Evolutionary conservation across 2,888 invertebrate genomes (phyloP).

Genomic region (Parnassius glacialis): DNA sequence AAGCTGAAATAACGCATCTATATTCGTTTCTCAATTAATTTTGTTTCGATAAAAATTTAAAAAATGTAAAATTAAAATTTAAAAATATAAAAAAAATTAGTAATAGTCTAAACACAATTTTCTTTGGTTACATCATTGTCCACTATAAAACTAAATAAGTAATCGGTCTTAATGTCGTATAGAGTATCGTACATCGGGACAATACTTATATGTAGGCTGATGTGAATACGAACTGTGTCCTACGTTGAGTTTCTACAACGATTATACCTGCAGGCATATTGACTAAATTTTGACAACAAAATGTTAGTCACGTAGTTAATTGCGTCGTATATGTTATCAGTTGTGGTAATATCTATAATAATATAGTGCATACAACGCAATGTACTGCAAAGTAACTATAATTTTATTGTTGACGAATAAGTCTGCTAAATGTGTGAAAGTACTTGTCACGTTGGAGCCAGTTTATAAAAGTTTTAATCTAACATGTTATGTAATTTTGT

Average conservation of each 20-base stretch:
- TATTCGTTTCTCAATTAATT: too few relatives aligned
- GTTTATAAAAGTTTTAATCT: neutral
- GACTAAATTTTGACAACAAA: neutral
- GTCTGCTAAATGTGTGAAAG: too few relatives aligned
- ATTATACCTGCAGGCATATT: neutral
- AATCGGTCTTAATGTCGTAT: constrained; percentile 1
- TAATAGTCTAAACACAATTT: constrained; percentile 3
- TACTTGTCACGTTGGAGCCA: constrained; percentile 2
- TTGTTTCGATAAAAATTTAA: too few relatives aligned
- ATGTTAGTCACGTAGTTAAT: too few relatives aligned
- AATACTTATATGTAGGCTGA: constrained; percentile 21
- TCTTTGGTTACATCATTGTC: constrained; percentile 6
- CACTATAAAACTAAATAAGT: constrained; percentile 16
- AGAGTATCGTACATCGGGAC: constrained; percentile 19
- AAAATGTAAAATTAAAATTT: neutral
- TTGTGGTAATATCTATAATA: too few relatives aligned
- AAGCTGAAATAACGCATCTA: too few relatives aligned
- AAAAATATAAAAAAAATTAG: too few relatives aligned
- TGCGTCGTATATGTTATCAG: too few relatives aligned
- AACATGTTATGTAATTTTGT: too few relatives aligned
- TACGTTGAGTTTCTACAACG: neutral
- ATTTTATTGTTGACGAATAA: too few relatives aligned
- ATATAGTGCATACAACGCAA: too few relatives aligned
- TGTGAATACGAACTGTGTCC: neutral
- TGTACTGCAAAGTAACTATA: too few relatives aligned